Base-by-base conservation (phyloP, 1,140 invertebrate species). In the Drosophila biarmipes region DNA sequence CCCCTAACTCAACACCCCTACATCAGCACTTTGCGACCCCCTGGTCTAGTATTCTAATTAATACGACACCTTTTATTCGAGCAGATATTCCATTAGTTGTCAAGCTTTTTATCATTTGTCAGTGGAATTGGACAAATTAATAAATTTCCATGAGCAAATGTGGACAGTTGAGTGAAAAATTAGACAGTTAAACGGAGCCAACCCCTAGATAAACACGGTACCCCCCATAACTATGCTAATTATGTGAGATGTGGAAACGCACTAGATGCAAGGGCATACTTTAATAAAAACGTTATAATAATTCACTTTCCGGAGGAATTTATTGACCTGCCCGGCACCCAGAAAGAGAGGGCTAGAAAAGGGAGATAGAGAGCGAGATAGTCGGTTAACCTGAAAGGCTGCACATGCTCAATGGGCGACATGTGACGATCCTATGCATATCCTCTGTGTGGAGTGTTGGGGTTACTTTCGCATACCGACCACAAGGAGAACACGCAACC, bases 281-380 rank as follows among this genome's bases (percentile, higher is more conserved):
- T 82, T 79, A 84, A 87, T 87, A 87, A 87, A 87, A 89, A 87
- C 78, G 84, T 89, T 87, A 82, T 89, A 89, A 87, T 87, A 87
- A 87, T 87, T 87, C 82, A 87, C 84, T 87, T 76, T 61, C 59
- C 45, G 40, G 37, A 69, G 77, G 79, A 79, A 87, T 87, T 87
- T 87, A 87, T 87, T 76, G 82, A 73, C 72, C 76, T 72, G 73
- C 62, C 61, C n/a, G 24, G 11, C 40, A 42, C 15, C 19, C n/a
- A 43, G 59, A 14, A 17, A 14, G 19, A 21, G 48, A 69, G 46
- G 46, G 46, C 46, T 31, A 31, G 24, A 49, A 27, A 29, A 49
- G 4, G 7, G 34, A 38, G 64, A 69, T 38, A 42, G 38, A 66
- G 56, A 19, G 19, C 45, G 40, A 35, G 46, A 49, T 49, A 49